Evolutionary conservation across 2,113 vertebrate species (phyloP).

Genomic region (Leptodactylus fuscus): DNA sequence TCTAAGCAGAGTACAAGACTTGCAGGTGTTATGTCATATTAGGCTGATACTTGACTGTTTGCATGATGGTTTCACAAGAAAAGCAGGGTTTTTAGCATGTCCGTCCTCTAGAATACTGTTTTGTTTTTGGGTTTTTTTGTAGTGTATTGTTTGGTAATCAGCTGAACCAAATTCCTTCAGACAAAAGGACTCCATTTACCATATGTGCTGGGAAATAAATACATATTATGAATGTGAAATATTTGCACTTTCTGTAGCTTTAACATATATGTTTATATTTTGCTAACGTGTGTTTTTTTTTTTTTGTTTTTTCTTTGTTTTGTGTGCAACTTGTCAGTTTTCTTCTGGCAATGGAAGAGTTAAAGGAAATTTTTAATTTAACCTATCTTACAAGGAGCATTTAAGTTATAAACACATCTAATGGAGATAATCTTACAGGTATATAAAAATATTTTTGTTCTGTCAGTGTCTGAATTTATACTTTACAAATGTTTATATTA

Average conservation of each 20-base stretch:
- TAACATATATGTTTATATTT: conserved; percentile 44
- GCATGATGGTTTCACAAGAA: conserved; percentile 7
- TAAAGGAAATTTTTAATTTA: conserved; percentile 45
- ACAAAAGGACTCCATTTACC: conserved; percentile 49
- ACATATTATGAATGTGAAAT: conserved; percentile 57
- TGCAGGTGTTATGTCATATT: not conserved
- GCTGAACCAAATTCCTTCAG: conserved; percentile 55
- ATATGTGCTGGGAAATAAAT: conserved; percentile 50
- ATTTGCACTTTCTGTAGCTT: conserved; percentile 60
- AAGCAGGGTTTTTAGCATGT: conserved; percentile 40
- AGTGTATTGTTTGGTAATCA: conserved; percentile 36
- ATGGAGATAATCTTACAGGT: conserved; percentile 44
- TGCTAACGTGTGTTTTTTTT: conserved; percentile 32
- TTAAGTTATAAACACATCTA: conserved; percentile 54
- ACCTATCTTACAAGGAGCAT: conserved; percentile 32
- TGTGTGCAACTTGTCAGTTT: not conserved
- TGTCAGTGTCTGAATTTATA: conserved; percentile 14
- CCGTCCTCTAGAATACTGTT: not conserved
- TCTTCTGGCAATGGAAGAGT: conserved; percentile 9
- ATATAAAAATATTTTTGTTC: conserved; percentile 47
- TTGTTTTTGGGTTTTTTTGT: too few species aligned
- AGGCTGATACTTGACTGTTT: not conserved
- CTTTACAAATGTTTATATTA: conserved; percentile 29
- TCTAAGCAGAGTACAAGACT: not conserved
- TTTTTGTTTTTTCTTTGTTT: not conserved